Evolutionary conservation across 2,797 vertebrate species (phyloP).

Genomic region (Apogon talboti): DNA sequence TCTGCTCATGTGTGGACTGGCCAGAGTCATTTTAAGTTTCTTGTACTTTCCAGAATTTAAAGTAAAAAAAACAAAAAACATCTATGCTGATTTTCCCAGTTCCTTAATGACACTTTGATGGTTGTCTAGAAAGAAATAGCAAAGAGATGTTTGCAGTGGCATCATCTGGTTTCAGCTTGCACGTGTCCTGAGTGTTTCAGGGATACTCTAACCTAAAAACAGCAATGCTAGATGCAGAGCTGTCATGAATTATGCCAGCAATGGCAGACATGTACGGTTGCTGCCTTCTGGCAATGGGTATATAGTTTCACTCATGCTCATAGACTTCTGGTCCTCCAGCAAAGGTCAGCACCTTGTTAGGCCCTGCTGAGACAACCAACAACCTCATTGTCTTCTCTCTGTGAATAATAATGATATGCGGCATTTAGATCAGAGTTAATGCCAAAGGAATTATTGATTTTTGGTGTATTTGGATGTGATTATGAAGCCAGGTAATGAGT

Average conservation of each 20-base stretch:
- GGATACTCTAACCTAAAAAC: conserved; percentile 77
- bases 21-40: not conserved
- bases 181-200: conserved; percentile 69
- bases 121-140: conserved; percentile 56
- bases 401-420: conserved; percentile 2
- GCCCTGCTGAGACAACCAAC: conserved; percentile 56
- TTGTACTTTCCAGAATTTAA: not conserved
- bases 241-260: conserved; percentile 77
- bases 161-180: conserved; percentile 71
- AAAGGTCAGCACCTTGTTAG: conserved; percentile 78
- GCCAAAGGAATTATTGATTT: fast-evolving
- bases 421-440: not conserved
- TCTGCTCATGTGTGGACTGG: not conserved
- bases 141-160: conserved; percentile 54
- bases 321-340: conserved; percentile 62
- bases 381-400: conserved; percentile 50
- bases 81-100: not conserved
- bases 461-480: no score
- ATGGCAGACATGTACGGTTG: conserved; percentile 78
- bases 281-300: conserved; percentile 63
- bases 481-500: no score
- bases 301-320: conserved; percentile 73
- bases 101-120: conserved; percentile 28
- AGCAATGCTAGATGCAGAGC: conserved; percentile 75
- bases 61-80: not conserved